Percentiles rank a stretch among this genome's conserved stretches.
These are phyloP conservation scores for Epinephelus coioides DNA, from an alignment of 2,797 vertebrate genomes.

Conservation along the genomic window DNA sequence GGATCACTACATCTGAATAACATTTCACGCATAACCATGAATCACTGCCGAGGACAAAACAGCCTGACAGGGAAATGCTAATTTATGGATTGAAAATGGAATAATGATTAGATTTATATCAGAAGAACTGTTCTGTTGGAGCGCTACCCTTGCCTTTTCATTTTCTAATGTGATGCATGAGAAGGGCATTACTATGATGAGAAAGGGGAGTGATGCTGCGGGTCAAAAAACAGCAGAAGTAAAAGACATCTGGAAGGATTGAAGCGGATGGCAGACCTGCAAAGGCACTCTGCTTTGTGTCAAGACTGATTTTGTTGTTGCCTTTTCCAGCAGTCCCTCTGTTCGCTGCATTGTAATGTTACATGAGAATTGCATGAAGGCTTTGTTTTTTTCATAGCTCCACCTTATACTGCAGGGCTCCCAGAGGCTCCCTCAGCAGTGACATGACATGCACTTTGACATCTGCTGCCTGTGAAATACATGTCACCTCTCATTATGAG, in stretches of 20 bases:
- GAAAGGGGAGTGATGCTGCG: constrained; percentile 20
- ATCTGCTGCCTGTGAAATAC: constrained; percentile 38
- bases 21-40: constrained; percentile 16
- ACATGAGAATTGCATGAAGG: constrained; percentile 39
- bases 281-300: not conserved
- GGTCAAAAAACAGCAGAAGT: constrained; percentile 39
- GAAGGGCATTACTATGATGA: constrained; percentile 23
- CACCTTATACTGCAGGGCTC: not conserved
- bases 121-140: constrained; percentile 8
- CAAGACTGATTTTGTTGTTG: constrained; percentile 37
- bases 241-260: not conserved
- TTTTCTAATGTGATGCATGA: constrained; percentile 22
- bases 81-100: constrained; percentile 43
- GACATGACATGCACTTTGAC: constrained; percentile 33
- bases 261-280: constrained; percentile 32
- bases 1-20: not conserved
- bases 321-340: constrained; percentile 15
- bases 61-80: constrained; percentile 17
- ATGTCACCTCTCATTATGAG: constrained; percentile 28
- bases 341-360: constrained; percentile 17
- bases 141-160: not conserved
- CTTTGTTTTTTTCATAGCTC: constrained; percentile 19
- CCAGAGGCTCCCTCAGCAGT: not conserved
- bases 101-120: constrained; percentile 24
- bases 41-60: not conserved